Evolutionary conservation across 2,113 vertebrate species (phyloP), one percentile per base, ranked within the genome.

Genomic region (Sceloporus undulatus): DNA sequence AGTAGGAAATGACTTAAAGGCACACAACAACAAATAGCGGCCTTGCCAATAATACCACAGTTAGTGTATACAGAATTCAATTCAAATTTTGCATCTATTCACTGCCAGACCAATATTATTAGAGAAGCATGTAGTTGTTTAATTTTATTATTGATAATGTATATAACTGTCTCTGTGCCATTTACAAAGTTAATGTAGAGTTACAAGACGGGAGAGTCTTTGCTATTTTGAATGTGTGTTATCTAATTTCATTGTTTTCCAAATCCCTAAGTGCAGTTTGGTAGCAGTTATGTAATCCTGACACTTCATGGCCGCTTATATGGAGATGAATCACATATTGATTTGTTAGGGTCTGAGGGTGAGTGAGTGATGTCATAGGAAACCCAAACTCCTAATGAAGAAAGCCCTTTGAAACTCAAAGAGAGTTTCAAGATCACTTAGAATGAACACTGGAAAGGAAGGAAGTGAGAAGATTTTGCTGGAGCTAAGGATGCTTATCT

Each of bases 211-310:
- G 9, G 42, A 48, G 83, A 89, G 0, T 65, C 86, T 88, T 7
- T 59, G 77, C 86, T 96, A 95, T 95, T 96, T 95, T 95, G 92
- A 9, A 25, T 25, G 73, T 75, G n/a, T 89, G 87, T 95, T 94
- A 94, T 84, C 90, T 92, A 96, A 96, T 94, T 25, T 0, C 79
- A 89, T 94, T 87, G 68, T 68, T 94, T 81, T 82, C n/a, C 85
- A 84, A 79, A 68, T 86, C 40, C 10, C 40, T 78, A 91, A 91
- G 91, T 84, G 93, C 84, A 92, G 88, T 86, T 88, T 70, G 80
- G 90, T 94, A 95, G 92, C 92, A 94, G 90, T 92, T 79, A 94
- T n/a, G 92, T 92, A n/a, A 92, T 93, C 90, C 93, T 88, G 88
- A 85, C 75, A 77, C 42, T 89, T 93, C 85, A 80, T 34, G 71